A percentile compares a stretch with the other conserved stretches of the same genome.
Evolutionary conservation across 1,140 invertebrate genomes (phyloP).

Genomic region (Lasioglossum albipes): DNA sequence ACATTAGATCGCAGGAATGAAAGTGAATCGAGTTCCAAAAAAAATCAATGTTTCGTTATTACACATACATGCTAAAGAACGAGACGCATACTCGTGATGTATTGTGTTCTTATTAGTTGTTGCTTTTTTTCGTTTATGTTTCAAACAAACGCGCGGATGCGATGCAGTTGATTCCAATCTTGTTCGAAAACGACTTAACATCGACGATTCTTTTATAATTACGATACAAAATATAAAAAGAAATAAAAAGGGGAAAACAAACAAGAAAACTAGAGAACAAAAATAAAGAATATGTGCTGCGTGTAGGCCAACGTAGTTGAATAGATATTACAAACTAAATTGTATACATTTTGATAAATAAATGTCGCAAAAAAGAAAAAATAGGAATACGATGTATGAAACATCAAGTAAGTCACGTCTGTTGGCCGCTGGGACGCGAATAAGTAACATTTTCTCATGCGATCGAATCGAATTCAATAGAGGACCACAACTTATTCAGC

Average conservation of each 20-base stretch:
- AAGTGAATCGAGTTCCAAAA: conserved; percentile 44
- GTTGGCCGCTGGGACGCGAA: neutral
- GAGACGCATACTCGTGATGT: neutral
- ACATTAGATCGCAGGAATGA: conserved; percentile 50
- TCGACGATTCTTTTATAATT: conserved; percentile 11
- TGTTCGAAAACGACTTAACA: conserved; percentile 15
- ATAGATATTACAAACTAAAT: conserved; percentile 32
- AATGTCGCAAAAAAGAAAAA: conserved; percentile 18
- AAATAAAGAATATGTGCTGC: conserved; percentile 1
- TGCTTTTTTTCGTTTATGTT: neutral
- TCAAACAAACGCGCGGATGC: conserved; percentile 11
- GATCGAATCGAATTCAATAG: conserved; percentile 36
- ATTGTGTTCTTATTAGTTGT: neutral
- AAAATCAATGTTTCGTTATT: conserved; percentile 17
- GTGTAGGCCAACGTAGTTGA: conserved; percentile 24
- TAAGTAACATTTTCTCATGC: conserved; percentile 29
- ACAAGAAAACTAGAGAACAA: neutral
- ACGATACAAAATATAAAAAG: conserved; percentile 24
- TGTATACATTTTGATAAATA: conserved; percentile 40
- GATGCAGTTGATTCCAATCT: conserved; percentile 20
- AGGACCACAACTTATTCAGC: conserved; percentile 30
- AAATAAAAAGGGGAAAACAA: neutral
- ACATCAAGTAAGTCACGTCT: conserved; percentile 21
- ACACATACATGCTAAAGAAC: conserved; percentile 19
- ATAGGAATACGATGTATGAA: conserved; percentile 24